Evolutionary conservation across 1,140 invertebrate species (phyloP).

Genomic region (Vanessa tameamea): DNA sequence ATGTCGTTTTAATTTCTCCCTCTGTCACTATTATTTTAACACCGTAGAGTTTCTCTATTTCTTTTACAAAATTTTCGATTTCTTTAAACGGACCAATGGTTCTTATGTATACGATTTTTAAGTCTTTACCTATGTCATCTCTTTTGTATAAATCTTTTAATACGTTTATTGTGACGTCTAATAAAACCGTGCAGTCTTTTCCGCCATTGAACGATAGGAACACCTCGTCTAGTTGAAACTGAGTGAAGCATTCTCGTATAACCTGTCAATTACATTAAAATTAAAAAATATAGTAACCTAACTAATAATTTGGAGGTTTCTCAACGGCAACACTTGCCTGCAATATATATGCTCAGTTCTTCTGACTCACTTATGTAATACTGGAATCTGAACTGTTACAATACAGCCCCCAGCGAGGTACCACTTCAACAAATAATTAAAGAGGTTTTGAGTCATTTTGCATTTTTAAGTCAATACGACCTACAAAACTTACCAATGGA

Average conservation of each 20-base stretch:
- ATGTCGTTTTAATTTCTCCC: conserved; percentile 86
- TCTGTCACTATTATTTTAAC: conserved; percentile 86
- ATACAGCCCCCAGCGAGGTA: too few species aligned
- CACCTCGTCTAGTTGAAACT: conserved; percentile 85
- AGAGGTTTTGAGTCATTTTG: too few species aligned
- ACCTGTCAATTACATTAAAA: conserved; percentile 55
- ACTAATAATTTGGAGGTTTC: background rate
- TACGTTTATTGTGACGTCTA: conserved; percentile 88
- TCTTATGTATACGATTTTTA: conserved; percentile 89
- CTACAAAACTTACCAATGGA: background rate
- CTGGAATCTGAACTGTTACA: too few species aligned
- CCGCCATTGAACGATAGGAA: conserved; percentile 98
- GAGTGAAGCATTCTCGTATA: conserved; percentile 76
- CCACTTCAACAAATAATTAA: too few species aligned
- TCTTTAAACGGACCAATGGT: conserved; percentile 90
- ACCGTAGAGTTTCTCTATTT: conserved; percentile 86
- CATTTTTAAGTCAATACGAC: too few species aligned
- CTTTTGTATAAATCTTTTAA: conserved; percentile 81
- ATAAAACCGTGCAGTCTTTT: conserved; percentile 96
- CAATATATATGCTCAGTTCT: too few species aligned
- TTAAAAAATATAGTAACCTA: background rate
- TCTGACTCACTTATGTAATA: too few species aligned
- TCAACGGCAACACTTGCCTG: too few species aligned
- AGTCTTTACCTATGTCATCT: conserved; percentile 52
- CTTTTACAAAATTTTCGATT: conserved; percentile 91